Conservation (phyloP, 2,113 vertebrate genomes). For the Chascanopsetta lugubris region DNA sequence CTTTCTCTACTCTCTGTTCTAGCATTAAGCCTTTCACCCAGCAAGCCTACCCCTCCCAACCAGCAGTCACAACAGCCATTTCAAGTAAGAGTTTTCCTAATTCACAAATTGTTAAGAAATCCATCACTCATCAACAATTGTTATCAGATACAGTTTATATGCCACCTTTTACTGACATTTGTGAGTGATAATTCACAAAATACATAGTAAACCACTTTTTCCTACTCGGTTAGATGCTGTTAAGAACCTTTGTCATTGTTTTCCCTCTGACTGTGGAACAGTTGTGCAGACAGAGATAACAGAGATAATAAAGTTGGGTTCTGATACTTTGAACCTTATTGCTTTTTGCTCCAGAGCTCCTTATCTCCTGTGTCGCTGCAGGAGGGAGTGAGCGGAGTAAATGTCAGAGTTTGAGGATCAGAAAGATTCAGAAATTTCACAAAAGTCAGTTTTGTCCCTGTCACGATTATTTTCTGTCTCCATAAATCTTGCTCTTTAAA, state of each 20-base stretch:
- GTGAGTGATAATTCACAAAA: not conserved
- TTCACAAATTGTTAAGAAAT: not conserved
- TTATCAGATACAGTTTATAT: no score
- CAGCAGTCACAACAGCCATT: slow-evolving; percentile 92
- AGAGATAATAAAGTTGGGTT: slow-evolving; percentile 1
- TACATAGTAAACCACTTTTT: not conserved
- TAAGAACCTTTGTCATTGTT: not conserved
- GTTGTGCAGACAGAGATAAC: not conserved
- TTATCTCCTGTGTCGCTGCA: not conserved
- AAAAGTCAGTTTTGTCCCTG: no score
- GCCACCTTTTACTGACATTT: no score
- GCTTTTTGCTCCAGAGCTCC: not conserved
- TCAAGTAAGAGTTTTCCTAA: slow-evolving; percentile 85
- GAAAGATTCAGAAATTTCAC: no score
- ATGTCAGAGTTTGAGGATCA: not conserved
- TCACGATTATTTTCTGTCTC: no score
- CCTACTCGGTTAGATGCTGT: not conserved
- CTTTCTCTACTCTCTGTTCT: slow-evolving; percentile 54
- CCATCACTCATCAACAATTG: no score
- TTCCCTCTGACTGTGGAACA: slow-evolving; percentile 21
- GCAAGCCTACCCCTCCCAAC: slow-evolving; percentile 95
- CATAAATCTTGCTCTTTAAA: no score
- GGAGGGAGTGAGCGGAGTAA: not conserved
- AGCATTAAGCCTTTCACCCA: slow-evolving; percentile 98
- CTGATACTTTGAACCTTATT: slow-evolving; percentile 13